Conservation (phyloP, 2,797 vertebrate species). For the Mastacembelus armatus region DNA sequence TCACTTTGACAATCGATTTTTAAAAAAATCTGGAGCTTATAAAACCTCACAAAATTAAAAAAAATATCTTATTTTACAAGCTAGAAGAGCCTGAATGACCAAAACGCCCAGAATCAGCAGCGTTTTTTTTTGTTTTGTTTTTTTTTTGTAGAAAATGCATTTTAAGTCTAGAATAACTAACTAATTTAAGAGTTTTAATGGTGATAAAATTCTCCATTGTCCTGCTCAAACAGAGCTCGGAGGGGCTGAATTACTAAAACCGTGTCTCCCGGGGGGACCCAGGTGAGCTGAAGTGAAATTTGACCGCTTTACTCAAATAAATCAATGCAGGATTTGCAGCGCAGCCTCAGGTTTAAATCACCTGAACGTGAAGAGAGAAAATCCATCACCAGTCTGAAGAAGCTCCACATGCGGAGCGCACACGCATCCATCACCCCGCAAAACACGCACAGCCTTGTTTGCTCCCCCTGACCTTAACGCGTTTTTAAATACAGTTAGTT, state of each 20-base stretch:
- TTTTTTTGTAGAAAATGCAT: too few species aligned
- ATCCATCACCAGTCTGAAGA: background rate
- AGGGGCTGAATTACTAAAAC: too few species aligned
- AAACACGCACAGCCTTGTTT: too few species aligned
- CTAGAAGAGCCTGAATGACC: background rate
- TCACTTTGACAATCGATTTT: background rate
- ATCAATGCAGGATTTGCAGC: constrained; percentile 24
- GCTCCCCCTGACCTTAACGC: too few species aligned
- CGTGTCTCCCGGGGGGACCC: too few species aligned
- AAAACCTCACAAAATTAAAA: background rate
- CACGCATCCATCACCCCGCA: too few species aligned
- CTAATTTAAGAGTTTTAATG: background rate
- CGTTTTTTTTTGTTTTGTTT: background rate
- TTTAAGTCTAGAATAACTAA: background rate
- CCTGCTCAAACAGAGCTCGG: too few species aligned
- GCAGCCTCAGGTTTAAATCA: constrained; percentile 25
- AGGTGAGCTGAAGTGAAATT: constrained; percentile 20
- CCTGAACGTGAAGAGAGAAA: background rate
- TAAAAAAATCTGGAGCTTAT: too few species aligned
- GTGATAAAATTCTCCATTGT: too few species aligned
- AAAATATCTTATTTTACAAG: background rate
- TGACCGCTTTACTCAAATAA: constrained; percentile 16
- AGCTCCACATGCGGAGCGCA: background rate
- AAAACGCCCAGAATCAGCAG: background rate
- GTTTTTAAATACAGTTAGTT: too few species aligned